Evolutionary conservation across 2,113 vertebrate species (phyloP), one percentile per base, ranked within the genome.

Genomic region (Cairina moschata): DNA sequence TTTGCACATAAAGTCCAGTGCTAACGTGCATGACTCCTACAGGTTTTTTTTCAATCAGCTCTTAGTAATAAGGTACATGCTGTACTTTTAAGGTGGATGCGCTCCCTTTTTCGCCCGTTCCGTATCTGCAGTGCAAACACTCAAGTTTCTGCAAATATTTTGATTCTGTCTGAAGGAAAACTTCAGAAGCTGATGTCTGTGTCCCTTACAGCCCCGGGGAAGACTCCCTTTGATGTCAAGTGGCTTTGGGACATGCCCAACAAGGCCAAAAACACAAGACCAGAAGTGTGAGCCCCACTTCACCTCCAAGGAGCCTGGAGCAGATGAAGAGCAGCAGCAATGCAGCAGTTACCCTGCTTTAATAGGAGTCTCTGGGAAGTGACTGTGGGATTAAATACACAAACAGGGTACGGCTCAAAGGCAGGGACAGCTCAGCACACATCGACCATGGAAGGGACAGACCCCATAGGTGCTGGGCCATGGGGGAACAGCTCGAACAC

Each of bases 1-100:
- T 93, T 74, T 90, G 86, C 78, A 59, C 91, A 92, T 56, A 67
- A 88, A 96, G 92, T 86, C 91, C 95, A 36, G 93, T 69, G 89
- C 86, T 85, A 96, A 96, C 22, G 8, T 89, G 86, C n/a, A 44
- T 11, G 32, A 83, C 87, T 91, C 67, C 75, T 54, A 17, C 83
- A 63, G 69, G 71, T 34, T 83, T 66, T 65, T 36, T 73, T 78
- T 6, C 7, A 22, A 12, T 32, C 56, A 34, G 75, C 78, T 76
- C 59, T 46, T 52, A 74, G 62, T 42, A 83, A 73, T 2, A 26
- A 68, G 54, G 68, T 58, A 58, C 54, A 59, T 13, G 63, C 73
- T 20, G 54, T 17, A 54, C 23, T 26, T 69, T 96, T 84, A 95
- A 96, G 72, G 92, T 54, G 71, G 83, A 90, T 17, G 0, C 1